phyloP scores from a whole-genome alignment of 2,113 vertebrate species.

The Geococcyx californianus region DNA sequence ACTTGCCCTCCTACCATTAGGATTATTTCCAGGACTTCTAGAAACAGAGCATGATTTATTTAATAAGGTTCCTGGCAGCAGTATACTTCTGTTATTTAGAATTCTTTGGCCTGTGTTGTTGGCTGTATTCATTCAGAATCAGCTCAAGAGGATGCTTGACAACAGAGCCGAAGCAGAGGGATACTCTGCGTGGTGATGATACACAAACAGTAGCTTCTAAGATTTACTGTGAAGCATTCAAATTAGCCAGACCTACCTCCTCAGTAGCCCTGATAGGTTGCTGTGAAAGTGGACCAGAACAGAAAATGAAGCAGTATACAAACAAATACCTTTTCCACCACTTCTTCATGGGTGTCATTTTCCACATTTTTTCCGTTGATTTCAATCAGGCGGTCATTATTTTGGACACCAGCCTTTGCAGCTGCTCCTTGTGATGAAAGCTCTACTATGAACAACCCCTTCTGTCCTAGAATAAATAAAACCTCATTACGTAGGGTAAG shows the following conservation, averaged over 20 bases:
- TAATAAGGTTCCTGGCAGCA: background rate
- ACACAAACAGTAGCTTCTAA: background rate
- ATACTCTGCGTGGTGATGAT: background rate
- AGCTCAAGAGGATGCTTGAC: background rate
- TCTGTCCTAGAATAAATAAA: slow-evolving; percentile 72
- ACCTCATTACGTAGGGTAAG: background rate
- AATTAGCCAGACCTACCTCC: background rate
- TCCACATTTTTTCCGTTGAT: slow-evolving; percentile 89
- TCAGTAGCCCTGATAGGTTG: background rate
- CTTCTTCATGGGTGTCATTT: slow-evolving; percentile 77
- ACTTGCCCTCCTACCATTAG: background rate
- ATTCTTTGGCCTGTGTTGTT: background rate
- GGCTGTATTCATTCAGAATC: background rate
- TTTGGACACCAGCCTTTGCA: slow-evolving; percentile 83
- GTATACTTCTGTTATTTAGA: background rate
- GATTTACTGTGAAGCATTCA: background rate
- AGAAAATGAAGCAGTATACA: background rate
- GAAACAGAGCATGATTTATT: background rate
- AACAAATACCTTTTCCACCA: slow-evolving; percentile 79
- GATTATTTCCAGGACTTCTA: background rate
- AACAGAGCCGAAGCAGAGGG: background rate
- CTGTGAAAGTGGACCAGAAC: background rate
- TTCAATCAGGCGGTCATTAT: slow-evolving; percentile 85
- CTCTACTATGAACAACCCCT: slow-evolving; percentile 82
- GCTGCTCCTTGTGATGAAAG: slow-evolving; percentile 79